Evolutionary conservation across 2,888 invertebrate species (phyloP).

Genomic region (Monopis laevigella): DNA sequence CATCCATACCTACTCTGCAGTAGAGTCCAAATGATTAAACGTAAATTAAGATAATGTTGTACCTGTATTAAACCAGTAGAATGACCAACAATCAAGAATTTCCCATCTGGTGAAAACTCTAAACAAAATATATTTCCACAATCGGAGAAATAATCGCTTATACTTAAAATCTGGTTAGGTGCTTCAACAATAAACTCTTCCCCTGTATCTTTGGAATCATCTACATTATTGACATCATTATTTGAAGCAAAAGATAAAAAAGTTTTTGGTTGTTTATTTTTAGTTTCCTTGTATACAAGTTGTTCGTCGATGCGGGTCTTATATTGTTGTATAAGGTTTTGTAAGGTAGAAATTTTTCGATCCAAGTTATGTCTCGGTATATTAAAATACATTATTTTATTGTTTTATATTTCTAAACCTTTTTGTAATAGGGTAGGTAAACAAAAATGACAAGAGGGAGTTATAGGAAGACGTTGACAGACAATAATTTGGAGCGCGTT

Average conservation of each 20-base stretch:
- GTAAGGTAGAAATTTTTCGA: constrained; percentile 17
- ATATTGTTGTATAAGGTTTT: constrained; percentile 36
- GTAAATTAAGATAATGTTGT: too few species aligned
- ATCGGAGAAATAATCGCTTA: constrained; percentile 32
- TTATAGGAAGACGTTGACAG: too few species aligned
- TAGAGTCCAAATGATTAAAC: too few species aligned
- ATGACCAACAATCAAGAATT: constrained; percentile 48
- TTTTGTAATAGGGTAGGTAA: too few species aligned
- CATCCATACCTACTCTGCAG: too few species aligned
- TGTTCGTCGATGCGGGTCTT: constrained; percentile 33
- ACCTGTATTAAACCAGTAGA: constrained; percentile 66
- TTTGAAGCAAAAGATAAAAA: constrained; percentile 39
- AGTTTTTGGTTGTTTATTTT: constrained; percentile 1
- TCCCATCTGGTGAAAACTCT: constrained; percentile 47
- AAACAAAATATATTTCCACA: constrained; percentile 43
- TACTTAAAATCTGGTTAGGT: constrained; percentile 28
- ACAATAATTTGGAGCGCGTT: too few species aligned
- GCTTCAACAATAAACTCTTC: constrained; percentile 38
- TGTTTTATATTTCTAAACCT: background rate
- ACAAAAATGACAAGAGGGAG: too few species aligned
- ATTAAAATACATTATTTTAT: background rate
- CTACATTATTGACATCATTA: constrained; percentile 23
- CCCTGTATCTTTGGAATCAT: constrained; percentile 38
- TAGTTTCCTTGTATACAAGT: constrained; percentile 15
- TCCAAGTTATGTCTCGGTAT: constrained; percentile 3